Evolutionary conservation across 2,888 invertebrate genomes (phyloP).

Genomic region (Plusia festucae): DNA sequence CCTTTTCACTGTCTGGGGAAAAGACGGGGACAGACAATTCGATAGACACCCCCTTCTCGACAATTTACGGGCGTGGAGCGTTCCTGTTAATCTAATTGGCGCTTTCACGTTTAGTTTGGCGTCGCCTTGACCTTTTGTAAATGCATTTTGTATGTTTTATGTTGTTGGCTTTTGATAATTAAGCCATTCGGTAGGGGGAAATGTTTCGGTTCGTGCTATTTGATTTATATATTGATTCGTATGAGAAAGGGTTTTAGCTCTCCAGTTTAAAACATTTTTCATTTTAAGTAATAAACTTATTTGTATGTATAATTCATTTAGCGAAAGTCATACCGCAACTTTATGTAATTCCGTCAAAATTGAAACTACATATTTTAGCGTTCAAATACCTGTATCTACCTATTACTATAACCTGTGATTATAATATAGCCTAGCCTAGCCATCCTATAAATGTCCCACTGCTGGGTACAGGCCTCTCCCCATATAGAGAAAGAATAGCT

Average conservation of each 20-base stretch:
- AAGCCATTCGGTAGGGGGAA: conserved; percentile 42
- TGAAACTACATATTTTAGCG: conserved; percentile 13
- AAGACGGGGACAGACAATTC: conserved; percentile 65
- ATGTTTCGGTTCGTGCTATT: conserved; percentile 25
- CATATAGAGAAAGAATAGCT: no score
- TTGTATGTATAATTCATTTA: no score
- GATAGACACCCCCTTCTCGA: conserved; percentile 73
- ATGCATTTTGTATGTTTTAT: conserved; percentile 79
- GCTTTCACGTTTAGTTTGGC: conserved; percentile 80
- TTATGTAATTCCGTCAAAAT: not conserved
- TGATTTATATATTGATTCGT: conserved; percentile 11
- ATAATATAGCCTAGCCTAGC: no score
- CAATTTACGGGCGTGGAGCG: conserved; percentile 81
- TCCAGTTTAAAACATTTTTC: not conserved
- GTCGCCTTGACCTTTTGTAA: conserved; percentile 85
- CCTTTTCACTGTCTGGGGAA: conserved; percentile 66
- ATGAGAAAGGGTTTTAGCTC: not conserved
- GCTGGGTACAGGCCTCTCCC: no score
- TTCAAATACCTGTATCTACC: no score
- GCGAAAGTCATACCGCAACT: no score
- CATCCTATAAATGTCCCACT: no score
- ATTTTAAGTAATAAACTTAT: not conserved
- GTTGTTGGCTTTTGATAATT: conserved; percentile 62
- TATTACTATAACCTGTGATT: no score
- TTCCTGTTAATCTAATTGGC: conserved; percentile 85